These are phyloP conservation scores for Hylaeus anthracinus DNA, from an alignment of 1,140 invertebrate genomes.

Conservation along the genomic window DNA sequence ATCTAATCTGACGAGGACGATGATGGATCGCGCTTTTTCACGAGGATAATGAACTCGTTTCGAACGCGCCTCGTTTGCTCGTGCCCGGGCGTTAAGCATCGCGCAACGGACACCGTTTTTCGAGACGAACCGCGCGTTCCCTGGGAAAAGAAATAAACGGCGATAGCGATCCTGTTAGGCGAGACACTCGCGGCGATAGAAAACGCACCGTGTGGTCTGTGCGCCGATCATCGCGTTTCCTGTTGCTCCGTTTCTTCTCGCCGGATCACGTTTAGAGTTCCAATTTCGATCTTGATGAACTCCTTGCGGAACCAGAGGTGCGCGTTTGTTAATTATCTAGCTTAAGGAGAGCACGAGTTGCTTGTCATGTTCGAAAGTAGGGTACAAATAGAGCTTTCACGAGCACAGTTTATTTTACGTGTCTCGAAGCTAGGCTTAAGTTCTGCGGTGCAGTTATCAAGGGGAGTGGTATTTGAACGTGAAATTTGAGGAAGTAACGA, in stretches of 20 bases:
- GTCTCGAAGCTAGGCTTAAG: too few relatives aligned
- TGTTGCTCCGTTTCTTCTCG: neutral
- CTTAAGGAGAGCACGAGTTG: too few relatives aligned
- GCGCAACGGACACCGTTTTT: neutral
- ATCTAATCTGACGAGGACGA: constrained; percentile 52
- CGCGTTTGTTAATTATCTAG: too few relatives aligned
- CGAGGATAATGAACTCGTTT: constrained; percentile 47
- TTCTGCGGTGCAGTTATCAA: too few relatives aligned
- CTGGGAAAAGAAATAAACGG: neutral
- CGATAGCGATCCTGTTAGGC: neutral
- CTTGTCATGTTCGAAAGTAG: too few relatives aligned
- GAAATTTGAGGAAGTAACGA: too few relatives aligned
- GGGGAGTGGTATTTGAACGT: too few relatives aligned
- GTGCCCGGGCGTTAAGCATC: neutral
- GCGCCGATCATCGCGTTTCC: neutral
- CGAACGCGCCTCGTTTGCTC: neutral
- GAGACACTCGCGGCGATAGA: constrained; percentile 18
- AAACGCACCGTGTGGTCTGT: constrained; percentile 37
- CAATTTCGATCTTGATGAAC: neutral
- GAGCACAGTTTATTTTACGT: too few relatives aligned
- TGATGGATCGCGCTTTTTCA: constrained; percentile 40
- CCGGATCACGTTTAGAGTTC: neutral
- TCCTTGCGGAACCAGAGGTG: too few relatives aligned
- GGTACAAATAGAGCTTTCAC: too few relatives aligned
- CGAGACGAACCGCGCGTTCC: neutral